Base-by-base conservation (phyloP, 2,888 invertebrate genomes). In the Perithous albicinctus region DNA sequence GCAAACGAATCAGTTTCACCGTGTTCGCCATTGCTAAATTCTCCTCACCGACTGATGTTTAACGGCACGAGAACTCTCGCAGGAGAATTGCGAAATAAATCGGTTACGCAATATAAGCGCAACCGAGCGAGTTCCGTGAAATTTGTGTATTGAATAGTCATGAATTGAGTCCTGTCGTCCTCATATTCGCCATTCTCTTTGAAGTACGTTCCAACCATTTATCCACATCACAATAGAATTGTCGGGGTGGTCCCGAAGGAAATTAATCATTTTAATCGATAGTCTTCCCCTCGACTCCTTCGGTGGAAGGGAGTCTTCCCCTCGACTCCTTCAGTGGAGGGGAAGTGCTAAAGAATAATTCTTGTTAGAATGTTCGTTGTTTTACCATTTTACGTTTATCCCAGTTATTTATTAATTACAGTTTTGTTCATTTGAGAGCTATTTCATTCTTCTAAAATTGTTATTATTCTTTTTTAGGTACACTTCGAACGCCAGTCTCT, bases 261-360 rank as follows among this genome's bases (percentile, higher is more conserved):
- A 72, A 78, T 63, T 20, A 72, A 70, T 56, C 41, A 64, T 59
- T 46, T 32, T 8, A 23, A 70, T 72, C 70, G 70, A n/a, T 23
- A 12, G 29, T 26, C 32, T 2, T 43, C 43, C n/a, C n/a, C 2
- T 23, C 43, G 23, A n/a, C 64, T 43, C 1, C 26, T 23, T 6
- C 32, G n/a, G n/a, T n/a, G n/a, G n/a, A n/a, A n/a, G n/a, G n/a
- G n/a, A 12, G 29, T 26, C 32, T 2, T 43, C 43, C n/a, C n/a
- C 2, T 23, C 43, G 23, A n/a, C 64, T 43, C 1, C 26, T 23
- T 6, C 32, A n/a, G n/a, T n/a, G n/a, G n/a, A n/a, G n/a, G n/a
- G n/a, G n/a, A 12, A n/a, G n/a, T n/a, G n/a, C n/a, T n/a, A n/a
- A n/a, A n/a, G n/a, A n/a, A n/a, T n/a, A n/a, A n/a, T n/a, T n/a